phyloP scores from a whole-genome alignment of 2,797 vertebrate genomes.

The Bovichtus variegatus region DNA sequence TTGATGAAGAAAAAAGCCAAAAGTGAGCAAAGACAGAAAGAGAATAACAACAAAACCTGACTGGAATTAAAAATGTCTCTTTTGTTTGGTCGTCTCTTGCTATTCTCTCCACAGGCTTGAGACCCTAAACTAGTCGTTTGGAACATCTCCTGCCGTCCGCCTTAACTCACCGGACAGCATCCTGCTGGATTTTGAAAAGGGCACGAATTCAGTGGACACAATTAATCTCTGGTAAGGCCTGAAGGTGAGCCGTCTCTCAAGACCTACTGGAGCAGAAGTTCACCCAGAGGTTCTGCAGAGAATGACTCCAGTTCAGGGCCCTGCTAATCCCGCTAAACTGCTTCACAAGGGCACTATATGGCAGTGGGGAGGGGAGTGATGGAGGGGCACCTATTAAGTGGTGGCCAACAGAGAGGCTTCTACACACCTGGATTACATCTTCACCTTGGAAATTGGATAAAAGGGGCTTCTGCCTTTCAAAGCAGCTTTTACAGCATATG shows the following conservation, averaged over 20 bases:
- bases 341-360: constrained; percentile 46
- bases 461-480: constrained; percentile 32
- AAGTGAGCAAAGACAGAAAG: constrained; percentile 19
- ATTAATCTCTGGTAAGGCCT: constrained; percentile 66
- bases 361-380: not conserved
- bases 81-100: constrained; percentile 57
- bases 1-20: constrained; percentile 19
- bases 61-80: constrained; percentile 67
- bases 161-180: constrained; percentile 71
- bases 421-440: constrained; percentile 37
- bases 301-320: constrained; percentile 59
- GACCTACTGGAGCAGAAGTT: constrained; percentile 57
- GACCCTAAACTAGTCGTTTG: constrained; percentile 56
- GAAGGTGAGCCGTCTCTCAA: constrained; percentile 69
- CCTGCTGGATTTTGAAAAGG: constrained; percentile 72
- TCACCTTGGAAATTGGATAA: constrained; percentile 56
- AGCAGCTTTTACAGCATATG: constrained; percentile 34
- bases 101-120: constrained; percentile 47
- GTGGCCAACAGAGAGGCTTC: constrained; percentile 22
- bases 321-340: constrained; percentile 60
- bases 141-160: constrained; percentile 57
- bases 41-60: constrained; percentile 64
- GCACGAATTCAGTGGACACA: constrained; percentile 58
- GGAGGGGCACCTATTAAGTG: constrained; percentile 35
- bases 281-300: constrained; percentile 39